Conservation (phyloP, 2,888 invertebrate species). For the Tipula unca region DNA sequence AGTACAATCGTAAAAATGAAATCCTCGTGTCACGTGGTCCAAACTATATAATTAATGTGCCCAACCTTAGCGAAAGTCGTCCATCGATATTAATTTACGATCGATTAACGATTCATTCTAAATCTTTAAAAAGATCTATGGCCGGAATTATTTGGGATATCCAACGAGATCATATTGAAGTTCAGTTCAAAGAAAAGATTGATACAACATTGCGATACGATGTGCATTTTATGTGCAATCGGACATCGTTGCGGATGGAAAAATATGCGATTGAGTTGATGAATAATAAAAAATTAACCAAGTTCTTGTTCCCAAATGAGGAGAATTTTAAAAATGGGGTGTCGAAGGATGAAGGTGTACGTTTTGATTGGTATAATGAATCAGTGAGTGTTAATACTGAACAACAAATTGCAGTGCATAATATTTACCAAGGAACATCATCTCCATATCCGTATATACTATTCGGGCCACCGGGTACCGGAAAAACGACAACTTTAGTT, state of each 20-base stretch:
- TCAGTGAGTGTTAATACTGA: conserved; percentile 47
- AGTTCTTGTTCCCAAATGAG: background rate
- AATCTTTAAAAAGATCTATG: background rate
- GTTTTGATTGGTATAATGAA: conserved; percentile 31
- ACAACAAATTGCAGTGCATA: conserved; percentile 56
- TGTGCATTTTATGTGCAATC: background rate
- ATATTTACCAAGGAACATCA: conserved; percentile 54
- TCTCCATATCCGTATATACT: conserved; percentile 67
- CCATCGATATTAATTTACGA: background rate
- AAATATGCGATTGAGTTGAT: background rate
- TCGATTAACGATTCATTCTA: background rate
- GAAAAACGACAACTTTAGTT: conserved; percentile 62
- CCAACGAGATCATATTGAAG: background rate
- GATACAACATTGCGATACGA: background rate
- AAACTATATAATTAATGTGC: background rate
- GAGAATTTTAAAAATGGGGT: background rate
- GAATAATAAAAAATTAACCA: background rate
- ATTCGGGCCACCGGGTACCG: conserved; percentile 76
- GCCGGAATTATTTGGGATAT: background rate
- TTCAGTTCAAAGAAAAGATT: background rate
- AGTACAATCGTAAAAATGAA: background rate
- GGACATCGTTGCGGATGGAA: background rate
- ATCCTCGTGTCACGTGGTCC: background rate
- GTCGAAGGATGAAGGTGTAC: background rate
- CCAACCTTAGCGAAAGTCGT: background rate